phyloP scores from a whole-genome alignment of 2,888 invertebrate species.

The Saturnia pavonia region DNA sequence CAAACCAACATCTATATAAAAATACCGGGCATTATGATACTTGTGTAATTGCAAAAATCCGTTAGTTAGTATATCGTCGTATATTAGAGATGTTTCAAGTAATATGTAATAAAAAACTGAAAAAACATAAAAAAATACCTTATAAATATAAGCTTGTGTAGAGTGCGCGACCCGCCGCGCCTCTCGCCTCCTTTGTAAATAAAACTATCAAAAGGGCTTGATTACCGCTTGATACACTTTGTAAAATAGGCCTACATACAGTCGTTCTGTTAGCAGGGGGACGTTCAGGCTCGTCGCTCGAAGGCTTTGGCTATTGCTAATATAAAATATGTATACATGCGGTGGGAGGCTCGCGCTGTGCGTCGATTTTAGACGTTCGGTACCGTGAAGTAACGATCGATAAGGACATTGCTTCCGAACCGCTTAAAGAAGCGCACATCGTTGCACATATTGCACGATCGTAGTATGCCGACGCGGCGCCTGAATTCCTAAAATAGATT shows the following conservation, averaged over 20 bases:
- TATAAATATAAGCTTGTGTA: conserved; percentile 63
- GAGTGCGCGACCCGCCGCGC: conserved; percentile 51
- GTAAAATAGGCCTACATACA: conserved; percentile 58
- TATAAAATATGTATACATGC: conserved; percentile 3
- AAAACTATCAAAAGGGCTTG: conserved; percentile 58
- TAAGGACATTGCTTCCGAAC: neutral
- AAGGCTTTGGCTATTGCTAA: conserved; percentile 39
- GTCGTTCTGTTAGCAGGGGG: conserved; percentile 40
- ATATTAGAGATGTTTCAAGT: conserved; percentile 48
- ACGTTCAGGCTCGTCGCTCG: conserved; percentile 45
- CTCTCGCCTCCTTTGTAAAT: conserved; percentile 65
- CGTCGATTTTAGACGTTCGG: neutral
- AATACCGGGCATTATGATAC: conserved; percentile 45
- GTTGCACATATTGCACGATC: conserved; percentile 14
- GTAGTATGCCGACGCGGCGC: conserved; percentile 6
- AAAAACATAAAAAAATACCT: conserved; percentile 48
- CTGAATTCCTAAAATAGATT: conserved; percentile 24
- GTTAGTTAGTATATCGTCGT: conserved; percentile 41
- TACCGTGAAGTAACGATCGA: neutral
- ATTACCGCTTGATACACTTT: conserved; percentile 69
- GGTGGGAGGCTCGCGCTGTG: neutral
- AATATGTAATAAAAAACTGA: conserved; percentile 35
- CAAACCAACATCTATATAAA: conserved; percentile 39
- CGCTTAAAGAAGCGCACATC: conserved; percentile 24
- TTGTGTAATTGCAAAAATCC: conserved; percentile 39